These are phyloP conservation scores for Arctopsyche grandis DNA, from an alignment of 1,140 invertebrate genomes.

Conservation along the genomic window DNA sequence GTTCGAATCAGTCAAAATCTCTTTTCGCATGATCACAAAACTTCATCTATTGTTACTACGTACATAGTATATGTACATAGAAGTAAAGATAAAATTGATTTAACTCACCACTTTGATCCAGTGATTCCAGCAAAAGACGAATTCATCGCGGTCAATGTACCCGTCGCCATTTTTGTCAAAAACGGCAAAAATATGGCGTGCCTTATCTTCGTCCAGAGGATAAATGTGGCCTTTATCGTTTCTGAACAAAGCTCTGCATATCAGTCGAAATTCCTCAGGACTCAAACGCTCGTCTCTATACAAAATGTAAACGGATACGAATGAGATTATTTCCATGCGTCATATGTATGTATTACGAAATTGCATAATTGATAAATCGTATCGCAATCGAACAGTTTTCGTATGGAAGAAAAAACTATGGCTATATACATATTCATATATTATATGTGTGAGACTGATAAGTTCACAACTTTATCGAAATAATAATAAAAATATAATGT, in stretches of 20 bases:
- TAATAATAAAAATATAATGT: no score
- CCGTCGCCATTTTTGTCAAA: constrained; percentile 85
- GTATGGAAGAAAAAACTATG: no score
- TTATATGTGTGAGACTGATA: no score
- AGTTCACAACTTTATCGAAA: no score
- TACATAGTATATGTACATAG: no score
- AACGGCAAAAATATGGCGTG: constrained; percentile 81
- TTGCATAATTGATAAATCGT: no score
- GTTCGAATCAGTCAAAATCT: no score
- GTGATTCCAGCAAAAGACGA: constrained; percentile 83
- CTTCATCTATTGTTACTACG: no score
- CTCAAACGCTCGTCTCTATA: constrained; percentile 81
- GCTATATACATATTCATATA: no score
- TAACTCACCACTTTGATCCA: constrained; percentile 82
- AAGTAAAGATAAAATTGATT: no score
- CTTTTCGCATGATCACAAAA: no score
- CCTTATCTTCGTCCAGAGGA: constrained; percentile 74
- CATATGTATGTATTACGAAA: background rate
- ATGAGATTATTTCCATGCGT: constrained; percentile 4
- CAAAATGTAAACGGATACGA: constrained; percentile 43
- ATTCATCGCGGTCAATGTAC: constrained; percentile 84
- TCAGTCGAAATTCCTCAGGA: constrained; percentile 79
- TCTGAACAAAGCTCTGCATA: constrained; percentile 86
- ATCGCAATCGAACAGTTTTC: no score
- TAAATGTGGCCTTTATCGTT: constrained; percentile 89